Base-by-base conservation (phyloP, 2,888 invertebrate species). In the Furcula furcula region DNA sequence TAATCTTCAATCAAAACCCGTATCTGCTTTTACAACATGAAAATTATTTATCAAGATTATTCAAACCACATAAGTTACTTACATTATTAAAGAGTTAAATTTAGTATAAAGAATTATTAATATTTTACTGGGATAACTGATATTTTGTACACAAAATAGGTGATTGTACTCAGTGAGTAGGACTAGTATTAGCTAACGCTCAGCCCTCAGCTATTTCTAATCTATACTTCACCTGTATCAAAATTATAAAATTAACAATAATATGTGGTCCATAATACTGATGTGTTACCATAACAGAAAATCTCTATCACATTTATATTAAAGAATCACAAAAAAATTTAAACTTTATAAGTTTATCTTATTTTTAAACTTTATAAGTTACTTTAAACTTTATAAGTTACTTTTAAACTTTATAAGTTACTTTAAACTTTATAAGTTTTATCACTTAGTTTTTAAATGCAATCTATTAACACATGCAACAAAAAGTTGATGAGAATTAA, bases 201-300 rank as follows among this genome's bases (percentile, higher is more conserved):
- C 41, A 26, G 23, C 36, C n/a, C 32, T 39, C 36, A 40, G 31
- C 31, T 38, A 41, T 36, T 13, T 2, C 7, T 9, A 26, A 14
- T 10, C n/a, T 9, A 14, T 2, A 14, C 14, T 3, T 13, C 18
- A 27, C 22, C n/a, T 21, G 16, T 23, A 19, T 7, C 9, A 16
- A 31, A 13, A 48, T 14, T 34, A 41, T 27, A 15, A 31, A 16
- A 36, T 26, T 29, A 47, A 56, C 37, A 58, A 61, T n/a, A n/a
- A n/a, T 71, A 73, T 71, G 73, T 72, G 67, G 68, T 69, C 38
- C 65, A 64, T 75, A 79, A 76, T 79, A 79, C 78, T 82, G 70
- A 74, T 73, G 73, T 68, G 61, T 69, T 37, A 39, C 35, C 41
- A 16, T 49, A 53, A 34, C 54, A 50, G 51, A 52, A 57, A 40